Conservation (phyloP, 2,888 invertebrate species). For the Enchytraeus crypticus region DNA sequence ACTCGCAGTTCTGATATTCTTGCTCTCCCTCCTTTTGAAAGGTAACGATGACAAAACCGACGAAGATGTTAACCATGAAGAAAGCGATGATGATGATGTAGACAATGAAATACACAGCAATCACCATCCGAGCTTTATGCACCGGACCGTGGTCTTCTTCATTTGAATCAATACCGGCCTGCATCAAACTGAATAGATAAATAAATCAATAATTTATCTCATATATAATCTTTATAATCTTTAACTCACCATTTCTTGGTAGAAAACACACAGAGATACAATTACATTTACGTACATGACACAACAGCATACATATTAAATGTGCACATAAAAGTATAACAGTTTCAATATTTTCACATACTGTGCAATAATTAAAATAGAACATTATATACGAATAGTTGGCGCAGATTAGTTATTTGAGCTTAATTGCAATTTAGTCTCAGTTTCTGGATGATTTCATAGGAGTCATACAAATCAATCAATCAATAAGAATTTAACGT, state of each 20-base stretch:
- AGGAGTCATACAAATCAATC: too few species aligned
- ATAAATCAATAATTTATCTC: neutral
- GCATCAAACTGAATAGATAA: constrained; percentile 65
- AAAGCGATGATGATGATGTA: constrained; percentile 99
- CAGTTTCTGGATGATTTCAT: too few species aligned
- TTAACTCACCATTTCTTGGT: too few species aligned
- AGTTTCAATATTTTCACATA: too few species aligned
- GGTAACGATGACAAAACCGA: constrained; percentile 99
- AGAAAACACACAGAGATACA: too few species aligned
- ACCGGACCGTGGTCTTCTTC: constrained; percentile 89
- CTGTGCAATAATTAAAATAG: too few species aligned
- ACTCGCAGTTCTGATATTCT: constrained; percentile 96
- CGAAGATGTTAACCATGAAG: constrained; percentile 99
- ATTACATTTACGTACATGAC: too few species aligned
- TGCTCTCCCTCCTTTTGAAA: constrained; percentile 99
- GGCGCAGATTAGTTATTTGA: too few species aligned
- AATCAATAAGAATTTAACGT: too few species aligned
- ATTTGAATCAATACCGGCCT: constrained; percentile 95
- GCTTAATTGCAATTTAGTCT: too few species aligned
- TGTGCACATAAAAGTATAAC: too few species aligned
- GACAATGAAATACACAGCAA: constrained; percentile 90
- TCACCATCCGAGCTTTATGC: constrained; percentile 92
- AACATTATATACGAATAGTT: neutral
- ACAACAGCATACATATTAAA: too few species aligned
- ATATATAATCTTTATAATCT: neutral